Percentiles rank a stretch among this genome's conserved stretches.
phyloP scores from a whole-genome alignment of 2,797 vertebrate genomes.

The Rallus crepitans region DNA sequence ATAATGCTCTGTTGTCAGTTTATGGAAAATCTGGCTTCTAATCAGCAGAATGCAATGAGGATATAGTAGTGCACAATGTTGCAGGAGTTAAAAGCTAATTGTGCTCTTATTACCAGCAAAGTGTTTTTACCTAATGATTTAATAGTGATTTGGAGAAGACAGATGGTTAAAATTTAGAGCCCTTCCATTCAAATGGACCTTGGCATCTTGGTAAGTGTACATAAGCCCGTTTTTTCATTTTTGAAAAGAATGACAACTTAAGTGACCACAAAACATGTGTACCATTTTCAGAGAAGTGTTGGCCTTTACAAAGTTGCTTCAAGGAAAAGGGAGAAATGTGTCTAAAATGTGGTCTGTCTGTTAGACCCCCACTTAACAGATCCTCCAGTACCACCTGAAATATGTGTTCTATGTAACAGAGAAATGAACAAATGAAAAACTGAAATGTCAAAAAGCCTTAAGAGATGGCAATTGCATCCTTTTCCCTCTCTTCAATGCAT shows the following conservation, averaged over 20 bases:
- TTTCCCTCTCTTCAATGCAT: not conserved
- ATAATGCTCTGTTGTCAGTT: not conserved
- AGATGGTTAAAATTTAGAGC: not conserved
- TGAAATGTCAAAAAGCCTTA: not conserved
- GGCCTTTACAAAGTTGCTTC: not conserved
- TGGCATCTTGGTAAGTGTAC: not conserved
- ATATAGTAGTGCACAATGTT: not conserved
- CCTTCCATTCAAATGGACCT: not conserved
- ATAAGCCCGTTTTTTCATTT: not conserved
- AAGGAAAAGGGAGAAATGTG: not conserved
- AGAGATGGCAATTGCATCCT: not conserved
- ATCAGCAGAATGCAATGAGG: not conserved
- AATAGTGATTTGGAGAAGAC: not conserved
- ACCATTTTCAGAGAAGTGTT: not conserved
- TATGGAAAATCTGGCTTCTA: not conserved
- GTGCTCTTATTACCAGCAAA: not conserved
- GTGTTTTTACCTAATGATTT: not conserved
- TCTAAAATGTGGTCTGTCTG: not conserved
- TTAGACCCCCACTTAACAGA: not conserved
- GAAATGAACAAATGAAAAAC: not conserved
- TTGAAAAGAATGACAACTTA: not conserved
- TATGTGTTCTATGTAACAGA: not conserved
- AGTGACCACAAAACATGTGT: accelerated
- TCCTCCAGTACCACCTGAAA: not conserved
- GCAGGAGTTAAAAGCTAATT: not conserved